These are phyloP conservation scores for Fulica atra DNA, from an alignment of 2,113 vertebrate species.

Conservation along the genomic window DNA sequence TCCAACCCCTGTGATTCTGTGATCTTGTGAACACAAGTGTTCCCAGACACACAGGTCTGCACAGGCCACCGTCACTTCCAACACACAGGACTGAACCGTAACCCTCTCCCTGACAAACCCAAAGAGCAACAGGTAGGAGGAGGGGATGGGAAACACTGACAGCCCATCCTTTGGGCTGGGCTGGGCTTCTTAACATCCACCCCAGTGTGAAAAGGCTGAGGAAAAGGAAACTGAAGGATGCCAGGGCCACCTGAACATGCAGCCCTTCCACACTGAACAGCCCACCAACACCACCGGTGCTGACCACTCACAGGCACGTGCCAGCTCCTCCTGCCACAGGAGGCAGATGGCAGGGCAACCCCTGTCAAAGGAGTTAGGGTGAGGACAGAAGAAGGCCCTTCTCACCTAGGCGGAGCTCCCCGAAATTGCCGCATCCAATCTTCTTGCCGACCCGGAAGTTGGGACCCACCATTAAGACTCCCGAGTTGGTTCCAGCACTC, in stretches of 20 bases:
- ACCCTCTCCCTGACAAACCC: fast-evolving
- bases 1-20: too few species aligned
- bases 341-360: neutral
- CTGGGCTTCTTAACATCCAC: neutral
- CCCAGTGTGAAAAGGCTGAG: fast-evolving
- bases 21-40: fast-evolving
- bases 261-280: fast-evolving
- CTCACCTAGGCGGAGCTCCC: conserved; percentile 94
- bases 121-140: fast-evolving
- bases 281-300: fast-evolving
- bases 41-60: neutral
- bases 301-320: fast-evolving
- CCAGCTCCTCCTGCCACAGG: neutral
- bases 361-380: fast-evolving
- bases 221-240: neutral
- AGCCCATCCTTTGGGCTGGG: fast-evolving
- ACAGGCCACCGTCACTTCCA: neutral
- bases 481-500: conserved; percentile 85
- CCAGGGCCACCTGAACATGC: neutral
- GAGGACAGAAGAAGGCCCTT: neutral
- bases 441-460: conserved; percentile 98
- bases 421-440: conserved; percentile 96
- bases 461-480: conserved; percentile 96
- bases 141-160: neutral
- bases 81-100: neutral